phyloP scores from a whole-genome alignment of 2,113 vertebrate species.

The Ptyas mucosa region DNA sequence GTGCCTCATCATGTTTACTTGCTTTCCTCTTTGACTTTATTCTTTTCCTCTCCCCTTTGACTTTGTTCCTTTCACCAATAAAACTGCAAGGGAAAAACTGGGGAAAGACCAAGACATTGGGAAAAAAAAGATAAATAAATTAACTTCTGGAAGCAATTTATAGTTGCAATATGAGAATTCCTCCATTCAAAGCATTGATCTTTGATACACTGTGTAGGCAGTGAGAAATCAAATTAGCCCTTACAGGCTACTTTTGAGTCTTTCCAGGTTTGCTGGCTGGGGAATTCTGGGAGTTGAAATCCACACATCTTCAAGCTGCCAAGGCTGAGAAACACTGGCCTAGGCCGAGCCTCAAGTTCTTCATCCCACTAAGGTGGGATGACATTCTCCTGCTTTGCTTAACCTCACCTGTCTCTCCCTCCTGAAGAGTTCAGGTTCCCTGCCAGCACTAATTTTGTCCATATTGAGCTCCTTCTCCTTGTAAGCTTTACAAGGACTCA shows the following conservation, averaged over 20 bases:
- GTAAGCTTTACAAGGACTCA: not conserved
- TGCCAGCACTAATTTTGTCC: not conserved
- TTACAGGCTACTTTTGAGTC: not conserved
- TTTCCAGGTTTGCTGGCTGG: not conserved
- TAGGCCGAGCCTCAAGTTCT: not conserved
- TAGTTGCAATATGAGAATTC: too few species aligned
- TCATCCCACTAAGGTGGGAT: not conserved
- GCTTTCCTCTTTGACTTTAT: not conserved
- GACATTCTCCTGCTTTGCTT: not conserved
- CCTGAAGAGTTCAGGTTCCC: not conserved
- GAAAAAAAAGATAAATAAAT: not conserved
- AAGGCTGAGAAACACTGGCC: not conserved
- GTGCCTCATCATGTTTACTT: not conserved
- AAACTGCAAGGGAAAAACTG: not conserved
- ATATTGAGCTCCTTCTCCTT: not conserved
- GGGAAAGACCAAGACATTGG: not conserved
- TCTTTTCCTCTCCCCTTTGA: not conserved
- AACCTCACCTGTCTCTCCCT: not conserved
- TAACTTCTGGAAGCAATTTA: not conserved
- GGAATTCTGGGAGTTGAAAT: not conserved
- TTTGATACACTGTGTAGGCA: not conserved
- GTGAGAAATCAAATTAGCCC: not conserved
- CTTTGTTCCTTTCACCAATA: not conserved
- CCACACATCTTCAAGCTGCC: not conserved
- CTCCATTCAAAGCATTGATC: not conserved